These are phyloP conservation scores for Pocillopora damicornis DNA, from an alignment of 64 coral and sea anemone genomes.

Conservation along the genomic window DNA sequence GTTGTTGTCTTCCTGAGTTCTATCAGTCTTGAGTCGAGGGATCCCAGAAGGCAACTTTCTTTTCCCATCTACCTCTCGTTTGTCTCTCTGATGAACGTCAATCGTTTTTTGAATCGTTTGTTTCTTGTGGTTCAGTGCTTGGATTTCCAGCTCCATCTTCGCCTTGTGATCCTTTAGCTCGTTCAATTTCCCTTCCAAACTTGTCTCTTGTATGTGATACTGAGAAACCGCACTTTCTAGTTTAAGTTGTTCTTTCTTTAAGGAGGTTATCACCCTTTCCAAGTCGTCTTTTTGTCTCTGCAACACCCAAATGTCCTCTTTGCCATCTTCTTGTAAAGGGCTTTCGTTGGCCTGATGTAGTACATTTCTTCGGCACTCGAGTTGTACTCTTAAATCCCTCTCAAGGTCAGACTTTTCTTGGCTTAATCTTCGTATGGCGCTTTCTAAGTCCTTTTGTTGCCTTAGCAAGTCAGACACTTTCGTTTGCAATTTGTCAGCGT, in stretches of 20 bases:
- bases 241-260: slow-evolving; percentile 63
- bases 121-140: slow-evolving; percentile 44
- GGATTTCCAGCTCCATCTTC: slow-evolving; percentile 33
- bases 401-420: slow-evolving; percentile 54
- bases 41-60: slow-evolving; percentile 1
- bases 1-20: background rate
- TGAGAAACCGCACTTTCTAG: slow-evolving; percentile 61
- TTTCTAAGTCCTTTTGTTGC: slow-evolving; percentile 45
- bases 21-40: slow-evolving; percentile 28
- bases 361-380: slow-evolving; percentile 27
- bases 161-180: slow-evolving; percentile 30
- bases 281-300: slow-evolving; percentile 50
- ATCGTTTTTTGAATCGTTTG: slow-evolving; percentile 46
- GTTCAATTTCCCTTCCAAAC: slow-evolving; percentile 43
- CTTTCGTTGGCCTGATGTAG: slow-evolving; percentile 10
- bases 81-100: slow-evolving; percentile 36
- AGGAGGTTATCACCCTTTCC: slow-evolving; percentile 32
- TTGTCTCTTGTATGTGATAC: slow-evolving; percentile 34
- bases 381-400: slow-evolving; percentile 15
- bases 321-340: background rate
- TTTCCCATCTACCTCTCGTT: slow-evolving; percentile 16
- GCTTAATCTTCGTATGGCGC: slow-evolving; percentile 32
- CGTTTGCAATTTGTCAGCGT: slow-evolving; percentile 24
- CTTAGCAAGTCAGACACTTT: slow-evolving; percentile 35
- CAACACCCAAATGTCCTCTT: background rate